Evolutionary conservation across 2,888 invertebrate genomes (phyloP), one percentile per base, ranked within the genome.

Genomic region (Cylindroiulus punctatus): DNA sequence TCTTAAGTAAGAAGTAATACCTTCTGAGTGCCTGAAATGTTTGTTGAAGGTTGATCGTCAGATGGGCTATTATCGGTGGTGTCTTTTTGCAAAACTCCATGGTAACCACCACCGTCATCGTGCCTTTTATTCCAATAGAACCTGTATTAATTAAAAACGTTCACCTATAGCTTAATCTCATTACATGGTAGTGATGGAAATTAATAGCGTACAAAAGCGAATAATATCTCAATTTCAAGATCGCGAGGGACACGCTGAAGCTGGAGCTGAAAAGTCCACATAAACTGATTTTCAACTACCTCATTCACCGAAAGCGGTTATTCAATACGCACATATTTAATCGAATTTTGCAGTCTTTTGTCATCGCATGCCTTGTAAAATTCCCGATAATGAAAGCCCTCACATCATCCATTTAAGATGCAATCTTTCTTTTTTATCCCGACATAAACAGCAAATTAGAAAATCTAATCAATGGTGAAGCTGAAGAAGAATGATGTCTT

Each of bases 51-150:
- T 17, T 85, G 65, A 17, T 85, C 85, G 36, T 85, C 85, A 36
- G 26, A n/a, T 19, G 85, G 85, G 32, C 81, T 86, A 47, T 44
- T 82, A 19, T 86, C 86, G 19, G 86, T 42, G 44, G 86, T 42
- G 84, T 86, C 86, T 42, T 86, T 86, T 84, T 86, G 86, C 42
- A 83, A 36, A 26, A 86, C 86, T 40, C 84, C 86, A 19, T 86
- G 83, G 57, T 86, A 86, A 26, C 81, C 83, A 30, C 57, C 84
- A 17, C 57, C 42, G 44, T 42, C 83, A 52, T 86, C 86, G 22
- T 42, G 83, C 19, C 44, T 81, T 84, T 86, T 86, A 30, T 57
- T 65, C 86, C 86, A 86, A 52, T 84, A 86, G 84, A 86, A 86
- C 42, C 86, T 86, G 17, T 36, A 82, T 65, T 65, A 65, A 65